Base-by-base conservation (phyloP, 2,888 invertebrate genomes). In the Labia minor region DNA sequence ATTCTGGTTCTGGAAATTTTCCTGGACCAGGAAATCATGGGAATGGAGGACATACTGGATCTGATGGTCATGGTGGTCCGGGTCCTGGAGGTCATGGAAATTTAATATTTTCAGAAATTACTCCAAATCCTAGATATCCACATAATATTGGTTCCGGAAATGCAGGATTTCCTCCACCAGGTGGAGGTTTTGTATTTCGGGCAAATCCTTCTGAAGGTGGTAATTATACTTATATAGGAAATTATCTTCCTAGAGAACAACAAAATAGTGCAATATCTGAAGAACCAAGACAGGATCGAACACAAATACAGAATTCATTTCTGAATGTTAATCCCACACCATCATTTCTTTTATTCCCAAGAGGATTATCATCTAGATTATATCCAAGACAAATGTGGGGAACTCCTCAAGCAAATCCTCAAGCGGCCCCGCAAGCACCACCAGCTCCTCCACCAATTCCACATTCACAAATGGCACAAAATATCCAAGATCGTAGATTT, bases 401-500 rank as follows among this genome's bases (percentile, higher is more conserved):
- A 49, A 2, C 3, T 16, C 49, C 49, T 49, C n/a, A n/a, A n/a
- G n/a, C n/a, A n/a, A n/a, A n/a, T n/a, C n/a, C n/a, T n/a, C n/a
- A n/a, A n/a, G n/a, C n/a, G n/a, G n/a, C n/a, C n/a, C 49, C 49
- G 16, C 16, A 4, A 8, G 8, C 49, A 16, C 6, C 49, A 8
- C 16, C 49, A 14, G 49, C 16, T 49, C 2, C 4, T 49, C 2
- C 6, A 3, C 3, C 14, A 8, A 2, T 14, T 10, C n/a, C n/a
- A 3, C 14, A 80, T 81, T 18, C 64, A 68, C 19, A 62, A 65
- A 1, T 64, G 66, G 19, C 64, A 68, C 19, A 62, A 65, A 1
- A 64, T 67, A 11, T 64, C 69, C 74, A 78, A 62, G 81, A 81
- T 73, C 73, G 80, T 37, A 73, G 79, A n/a, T 80, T 81, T 63